phyloP scores from a whole-genome alignment of 2,888 invertebrate genomes.

The Biston stratarius region DNA sequence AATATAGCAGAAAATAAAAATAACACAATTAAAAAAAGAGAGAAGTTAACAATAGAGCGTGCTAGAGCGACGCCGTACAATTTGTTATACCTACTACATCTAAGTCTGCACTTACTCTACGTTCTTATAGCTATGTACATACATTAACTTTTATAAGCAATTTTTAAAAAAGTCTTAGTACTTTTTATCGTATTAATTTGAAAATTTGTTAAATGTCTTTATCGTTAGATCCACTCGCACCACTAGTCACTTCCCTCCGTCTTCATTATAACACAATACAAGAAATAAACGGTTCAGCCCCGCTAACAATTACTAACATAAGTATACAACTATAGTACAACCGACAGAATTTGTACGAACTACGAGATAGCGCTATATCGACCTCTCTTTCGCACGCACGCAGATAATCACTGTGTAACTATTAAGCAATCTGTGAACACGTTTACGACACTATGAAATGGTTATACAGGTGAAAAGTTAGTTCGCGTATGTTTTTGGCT shows the following conservation, averaged over 20 bases:
- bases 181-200: constrained; percentile 83
- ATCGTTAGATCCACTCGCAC: constrained; percentile 81
- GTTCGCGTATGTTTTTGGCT: too few relatives aligned
- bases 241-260: constrained; percentile 64
- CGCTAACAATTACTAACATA: constrained; percentile 76
- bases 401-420: not conserved
- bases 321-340: constrained; percentile 74
- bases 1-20: constrained; percentile 62
- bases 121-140: constrained; percentile 83
- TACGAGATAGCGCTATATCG: constrained; percentile 48
- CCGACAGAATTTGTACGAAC: constrained; percentile 64
- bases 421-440: too few relatives aligned
- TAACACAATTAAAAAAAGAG: constrained; percentile 59
- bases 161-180: constrained; percentile 84
- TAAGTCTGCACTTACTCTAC: constrained; percentile 80
- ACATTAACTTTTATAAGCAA: constrained; percentile 81
- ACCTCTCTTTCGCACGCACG: not conserved
- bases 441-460: not conserved
- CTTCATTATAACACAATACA: constrained; percentile 70
- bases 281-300: constrained; percentile 74
- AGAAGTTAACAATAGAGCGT: constrained; percentile 57
- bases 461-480: not conserved
- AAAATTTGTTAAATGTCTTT: constrained; percentile 86
- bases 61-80: constrained; percentile 71
- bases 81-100: constrained; percentile 86